These are phyloP conservation scores for Centruroides vittatus DNA, from an alignment of 1,140 invertebrate species.

Conservation along the genomic window DNA sequence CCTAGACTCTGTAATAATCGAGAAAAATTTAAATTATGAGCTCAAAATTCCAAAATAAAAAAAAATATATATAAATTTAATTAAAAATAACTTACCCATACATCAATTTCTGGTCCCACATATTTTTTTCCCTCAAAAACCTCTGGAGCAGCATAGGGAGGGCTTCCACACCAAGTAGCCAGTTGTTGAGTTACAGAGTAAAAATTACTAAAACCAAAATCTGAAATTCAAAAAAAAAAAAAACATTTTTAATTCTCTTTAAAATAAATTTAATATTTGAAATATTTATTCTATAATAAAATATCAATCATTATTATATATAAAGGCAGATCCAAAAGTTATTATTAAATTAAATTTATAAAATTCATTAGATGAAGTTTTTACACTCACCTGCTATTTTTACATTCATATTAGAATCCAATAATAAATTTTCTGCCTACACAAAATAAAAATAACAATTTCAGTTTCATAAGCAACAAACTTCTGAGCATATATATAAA, in stretches of 20 bases:
- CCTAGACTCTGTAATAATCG: constrained; percentile 63
- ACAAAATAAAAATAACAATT: too few species aligned
- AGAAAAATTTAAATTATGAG: too few species aligned
- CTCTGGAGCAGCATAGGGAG: constrained; percentile 93
- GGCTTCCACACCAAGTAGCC: constrained; percentile 87
- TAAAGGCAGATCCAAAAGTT: too few species aligned
- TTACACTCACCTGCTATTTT: constrained; percentile 13
- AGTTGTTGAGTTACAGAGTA: constrained; percentile 62
- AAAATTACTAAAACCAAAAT: constrained; percentile 94
- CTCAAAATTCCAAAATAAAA: too few species aligned
- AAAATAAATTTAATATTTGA: background rate
- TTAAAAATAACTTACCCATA: background rate
- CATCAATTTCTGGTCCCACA: constrained; percentile 1
- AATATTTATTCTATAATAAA: too few species aligned
- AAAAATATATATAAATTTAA: too few species aligned
- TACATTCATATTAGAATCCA: constrained; percentile 9
- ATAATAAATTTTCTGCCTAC: constrained; percentile 14
- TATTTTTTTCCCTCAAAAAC: constrained; percentile 64
- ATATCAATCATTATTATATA: too few species aligned
- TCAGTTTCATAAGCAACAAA: too few species aligned
- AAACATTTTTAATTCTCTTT: background rate
- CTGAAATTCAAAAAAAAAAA: constrained; percentile 47
- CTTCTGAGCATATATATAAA: too few species aligned
- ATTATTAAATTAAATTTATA: too few species aligned
- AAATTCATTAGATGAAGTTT: too few species aligned